Evolutionary conservation across 2,888 invertebrate species (phyloP).

Genomic region (Julus scanicus): DNA sequence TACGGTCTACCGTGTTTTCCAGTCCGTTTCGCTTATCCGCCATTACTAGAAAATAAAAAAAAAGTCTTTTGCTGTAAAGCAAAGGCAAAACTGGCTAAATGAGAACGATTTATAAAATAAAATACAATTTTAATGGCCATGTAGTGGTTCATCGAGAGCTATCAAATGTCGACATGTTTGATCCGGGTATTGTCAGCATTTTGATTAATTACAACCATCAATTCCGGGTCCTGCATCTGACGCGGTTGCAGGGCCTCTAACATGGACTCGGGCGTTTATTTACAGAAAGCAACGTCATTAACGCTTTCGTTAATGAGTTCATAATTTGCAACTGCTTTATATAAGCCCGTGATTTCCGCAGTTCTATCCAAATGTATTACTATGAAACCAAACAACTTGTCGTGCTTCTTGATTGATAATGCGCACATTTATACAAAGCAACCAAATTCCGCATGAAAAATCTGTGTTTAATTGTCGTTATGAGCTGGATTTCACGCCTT

Average conservation of each 20-base stretch:
- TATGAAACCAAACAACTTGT: background rate
- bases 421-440: background rate
- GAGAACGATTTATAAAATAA: background rate
- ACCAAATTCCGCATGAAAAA: background rate
- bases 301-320: background rate
- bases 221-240: background rate
- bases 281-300: constrained; percentile 14
- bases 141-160: background rate
- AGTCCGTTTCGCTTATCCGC: background rate
- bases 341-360: background rate
- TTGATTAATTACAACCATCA: constrained; percentile 12
- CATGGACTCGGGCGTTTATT: background rate
- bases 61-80: background rate
- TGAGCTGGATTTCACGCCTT: background rate
- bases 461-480: background rate
- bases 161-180: constrained; percentile 33
- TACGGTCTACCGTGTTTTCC: background rate
- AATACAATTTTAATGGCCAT: background rate
- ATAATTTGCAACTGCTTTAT: background rate
- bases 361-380: background rate
- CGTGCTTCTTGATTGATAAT: background rate
- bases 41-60: background rate
- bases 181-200: constrained; percentile 11
- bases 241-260: background rate
- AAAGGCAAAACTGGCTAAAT: background rate